Conservation (phyloP, 2,113 vertebrate genomes). For the Myrmecobius fasciatus region DNA sequence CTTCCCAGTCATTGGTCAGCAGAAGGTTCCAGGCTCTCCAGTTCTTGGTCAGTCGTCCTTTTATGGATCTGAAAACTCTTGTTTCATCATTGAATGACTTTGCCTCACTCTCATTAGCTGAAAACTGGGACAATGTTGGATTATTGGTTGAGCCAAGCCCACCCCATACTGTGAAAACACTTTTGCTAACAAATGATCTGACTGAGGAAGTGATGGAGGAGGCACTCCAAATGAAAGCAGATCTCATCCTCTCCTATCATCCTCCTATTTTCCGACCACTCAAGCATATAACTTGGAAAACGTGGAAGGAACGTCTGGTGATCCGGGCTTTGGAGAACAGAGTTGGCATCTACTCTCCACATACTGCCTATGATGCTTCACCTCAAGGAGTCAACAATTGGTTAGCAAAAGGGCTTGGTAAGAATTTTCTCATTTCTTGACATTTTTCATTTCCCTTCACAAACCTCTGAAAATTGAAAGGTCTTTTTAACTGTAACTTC, state of each 20-base stretch:
- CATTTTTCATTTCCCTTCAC: slow-evolving; percentile 14
- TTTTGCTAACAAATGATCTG: slow-evolving; percentile 94
- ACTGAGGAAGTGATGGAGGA: slow-evolving; percentile 93
- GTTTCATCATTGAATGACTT: slow-evolving; percentile 89
- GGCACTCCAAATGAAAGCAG: slow-evolving; percentile 85
- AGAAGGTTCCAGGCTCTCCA: neutral
- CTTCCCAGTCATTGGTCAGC: neutral
- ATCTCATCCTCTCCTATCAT: slow-evolving; percentile 95
- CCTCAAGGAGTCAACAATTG: slow-evolving; percentile 93
- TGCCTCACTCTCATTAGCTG: slow-evolving; percentile 91
- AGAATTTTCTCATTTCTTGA: slow-evolving; percentile 62
- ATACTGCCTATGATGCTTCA: slow-evolving; percentile 92
- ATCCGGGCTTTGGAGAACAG: slow-evolving; percentile 90
- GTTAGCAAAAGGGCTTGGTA: slow-evolving; percentile 90
- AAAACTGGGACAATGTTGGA: slow-evolving; percentile 97
- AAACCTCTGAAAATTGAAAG: slow-evolving; percentile 37
- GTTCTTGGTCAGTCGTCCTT: neutral
- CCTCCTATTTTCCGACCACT: slow-evolving; percentile 93
- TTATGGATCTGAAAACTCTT: slow-evolving; percentile 90
- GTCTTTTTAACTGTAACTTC: slow-evolving; percentile 25
- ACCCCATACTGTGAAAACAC: slow-evolving; percentile 85
- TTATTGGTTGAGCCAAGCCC: slow-evolving; percentile 93
- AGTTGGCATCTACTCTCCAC: slow-evolving; percentile 94
- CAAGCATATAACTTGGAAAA: slow-evolving; percentile 87
- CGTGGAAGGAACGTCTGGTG: slow-evolving; percentile 93